Percentiles rank a stretch among this genome's conserved stretches.
phyloP scores from a whole-genome alignment of 2,888 invertebrate genomes.

The Fragum fragum region DNA sequence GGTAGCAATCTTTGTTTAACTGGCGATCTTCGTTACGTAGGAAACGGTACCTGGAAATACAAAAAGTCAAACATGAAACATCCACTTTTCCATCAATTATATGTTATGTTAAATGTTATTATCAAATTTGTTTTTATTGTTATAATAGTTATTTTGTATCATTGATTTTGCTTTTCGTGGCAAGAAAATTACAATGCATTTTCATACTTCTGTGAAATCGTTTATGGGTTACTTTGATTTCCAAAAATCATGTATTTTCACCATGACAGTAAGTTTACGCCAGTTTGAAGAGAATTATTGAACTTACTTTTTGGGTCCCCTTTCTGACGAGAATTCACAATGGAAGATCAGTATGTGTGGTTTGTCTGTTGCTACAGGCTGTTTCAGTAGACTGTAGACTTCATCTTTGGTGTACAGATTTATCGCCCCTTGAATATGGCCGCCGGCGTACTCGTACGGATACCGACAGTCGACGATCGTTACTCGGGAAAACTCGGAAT shows the following conservation, averaged over 20 bases:
- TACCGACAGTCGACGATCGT: slow-evolving; percentile 63
- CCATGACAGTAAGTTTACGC: too few species aligned
- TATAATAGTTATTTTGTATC: too few species aligned
- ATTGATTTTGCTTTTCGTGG: too few species aligned
- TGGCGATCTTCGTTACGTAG: slow-evolving; percentile 33
- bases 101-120: too few species aligned
- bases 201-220: too few species aligned
- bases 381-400: slow-evolving; percentile 38
- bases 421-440: slow-evolving; percentile 53
- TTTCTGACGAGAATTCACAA: slow-evolving; percentile 65
- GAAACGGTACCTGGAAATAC: slow-evolving; percentile 29
- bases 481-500: slow-evolving; percentile 30
- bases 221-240: too few species aligned
- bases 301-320: slow-evolving; percentile 64
- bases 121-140: too few species aligned
- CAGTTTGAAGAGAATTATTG: too few species aligned
- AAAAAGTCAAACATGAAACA: too few species aligned
- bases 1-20: slow-evolving; percentile 34
- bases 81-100: too few species aligned
- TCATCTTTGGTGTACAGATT: slow-evolving; percentile 61
- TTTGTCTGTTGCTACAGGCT: slow-evolving; percentile 42
- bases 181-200: too few species aligned
- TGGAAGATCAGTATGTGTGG: slow-evolving; percentile 66
- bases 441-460: slow-evolving; percentile 59
- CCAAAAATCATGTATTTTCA: too few species aligned